Evolutionary conservation across 2,888 invertebrate genomes (phyloP).

Genomic region (Oithona nana): DNA sequence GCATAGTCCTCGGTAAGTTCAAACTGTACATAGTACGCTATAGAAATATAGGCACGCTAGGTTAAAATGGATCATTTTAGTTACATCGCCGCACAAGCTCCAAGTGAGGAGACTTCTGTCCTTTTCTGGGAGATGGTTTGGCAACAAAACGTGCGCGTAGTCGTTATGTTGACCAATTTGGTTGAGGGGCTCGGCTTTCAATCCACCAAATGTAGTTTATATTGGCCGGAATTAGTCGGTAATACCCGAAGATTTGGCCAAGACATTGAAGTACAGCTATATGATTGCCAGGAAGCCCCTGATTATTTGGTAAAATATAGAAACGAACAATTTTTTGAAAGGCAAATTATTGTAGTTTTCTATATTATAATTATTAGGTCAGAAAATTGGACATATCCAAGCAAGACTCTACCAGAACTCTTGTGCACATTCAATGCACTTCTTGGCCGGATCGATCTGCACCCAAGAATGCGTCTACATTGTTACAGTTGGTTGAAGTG

Average conservation of each 20-base stretch:
- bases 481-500: background rate
- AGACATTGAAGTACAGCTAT: constrained; percentile 1
- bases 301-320: no score
- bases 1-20: background rate
- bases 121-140: constrained; percentile 12
- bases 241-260: background rate
- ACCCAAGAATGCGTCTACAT: background rate
- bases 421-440: constrained; percentile 8
- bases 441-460: constrained; percentile 7
- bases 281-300: constrained; percentile 3
- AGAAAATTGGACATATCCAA: constrained; percentile 6
- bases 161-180: constrained; percentile 2
- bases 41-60: no score
- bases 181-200: background rate
- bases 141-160: background rate
- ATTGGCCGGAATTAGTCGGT: constrained; percentile 9
- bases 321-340: no score
- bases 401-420: background rate
- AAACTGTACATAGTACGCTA: no score
- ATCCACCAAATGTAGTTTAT: background rate
- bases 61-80: no score
- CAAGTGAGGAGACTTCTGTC: background rate
- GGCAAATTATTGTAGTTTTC: no score
- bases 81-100: constrained; percentile 8
- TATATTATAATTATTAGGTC: no score